phyloP scores from a whole-genome alignment of 2,888 invertebrate species.

The Litoditis marina region DNA sequence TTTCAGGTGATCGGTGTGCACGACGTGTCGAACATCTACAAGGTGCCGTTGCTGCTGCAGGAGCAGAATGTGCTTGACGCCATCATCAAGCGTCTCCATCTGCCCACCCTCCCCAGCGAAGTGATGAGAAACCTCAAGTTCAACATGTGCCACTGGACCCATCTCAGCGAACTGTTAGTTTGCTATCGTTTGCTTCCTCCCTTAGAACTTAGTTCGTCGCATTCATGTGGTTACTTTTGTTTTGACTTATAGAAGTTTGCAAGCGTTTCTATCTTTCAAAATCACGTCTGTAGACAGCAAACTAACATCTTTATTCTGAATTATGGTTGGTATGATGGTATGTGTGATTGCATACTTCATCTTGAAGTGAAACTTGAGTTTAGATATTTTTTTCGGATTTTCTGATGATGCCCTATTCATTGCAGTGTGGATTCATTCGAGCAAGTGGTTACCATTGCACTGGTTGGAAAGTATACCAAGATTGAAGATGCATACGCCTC shows the following conservation, averaged over 20 bases:
- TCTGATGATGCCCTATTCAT: no score
- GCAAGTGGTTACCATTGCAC: conserved; percentile 73
- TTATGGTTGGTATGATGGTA: no score
- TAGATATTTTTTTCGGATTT: neutral
- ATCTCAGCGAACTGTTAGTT: conserved; percentile 46
- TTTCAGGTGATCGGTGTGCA: conserved; percentile 84
- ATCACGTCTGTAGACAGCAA: no score
- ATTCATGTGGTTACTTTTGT: no score
- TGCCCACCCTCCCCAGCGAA: conserved; percentile 18
- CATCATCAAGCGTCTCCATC: conserved; percentile 28
- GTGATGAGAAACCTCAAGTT: conserved; percentile 33
- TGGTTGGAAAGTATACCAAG: conserved; percentile 76
- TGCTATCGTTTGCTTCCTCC: no score
- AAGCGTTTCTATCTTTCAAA: neutral
- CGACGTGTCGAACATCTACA: conserved; percentile 88
- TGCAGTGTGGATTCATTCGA: conserved; percentile 42
- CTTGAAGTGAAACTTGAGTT: neutral
- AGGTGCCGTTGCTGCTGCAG: conserved; percentile 89
- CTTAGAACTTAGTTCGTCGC: no score
- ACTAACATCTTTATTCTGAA: no score
- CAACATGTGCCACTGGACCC: conserved; percentile 50
- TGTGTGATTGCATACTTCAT: no score
- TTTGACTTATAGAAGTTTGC: no score
- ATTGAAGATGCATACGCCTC: conserved; percentile 85
- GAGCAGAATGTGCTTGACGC: conserved; percentile 65